These are phyloP conservation scores for Gerris lacustris DNA, from an alignment of 2,888 invertebrate genomes.

Conservation along the genomic window DNA sequence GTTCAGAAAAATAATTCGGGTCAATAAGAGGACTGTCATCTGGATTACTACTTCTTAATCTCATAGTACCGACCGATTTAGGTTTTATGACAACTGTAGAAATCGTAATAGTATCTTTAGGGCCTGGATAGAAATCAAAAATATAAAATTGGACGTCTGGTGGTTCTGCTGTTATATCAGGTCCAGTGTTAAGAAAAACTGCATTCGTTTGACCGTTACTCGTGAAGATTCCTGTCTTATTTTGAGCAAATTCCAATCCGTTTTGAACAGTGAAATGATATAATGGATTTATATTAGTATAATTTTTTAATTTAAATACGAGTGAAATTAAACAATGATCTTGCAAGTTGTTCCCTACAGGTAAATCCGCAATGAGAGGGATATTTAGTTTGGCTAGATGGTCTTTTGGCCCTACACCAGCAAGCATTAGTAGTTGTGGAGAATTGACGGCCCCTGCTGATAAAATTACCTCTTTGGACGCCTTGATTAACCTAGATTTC, in stretches of 20 bases:
- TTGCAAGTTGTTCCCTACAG: constrained; percentile 29
- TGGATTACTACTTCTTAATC: not conserved
- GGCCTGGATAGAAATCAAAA: constrained; percentile 6
- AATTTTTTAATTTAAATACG: constrained; percentile 10
- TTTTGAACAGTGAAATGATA: constrained; percentile 6
- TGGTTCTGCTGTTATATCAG: constrained; percentile 7
- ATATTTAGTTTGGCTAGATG: constrained; percentile 39
- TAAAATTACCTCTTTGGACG: constrained; percentile 65
- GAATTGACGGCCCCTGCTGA: constrained; percentile 73
- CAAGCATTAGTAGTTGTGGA: constrained; percentile 63
- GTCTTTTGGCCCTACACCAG: constrained; percentile 59
- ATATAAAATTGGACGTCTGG: constrained; percentile 20
- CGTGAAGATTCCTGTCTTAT: constrained; percentile 15
- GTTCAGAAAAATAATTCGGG: not conserved
- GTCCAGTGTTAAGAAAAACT: constrained; percentile 16
- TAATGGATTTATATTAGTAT: constrained; percentile 1
- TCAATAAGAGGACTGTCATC: not conserved
- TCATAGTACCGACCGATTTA: not conserved
- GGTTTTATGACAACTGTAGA: constrained; percentile 10
- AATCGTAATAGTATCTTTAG: not conserved
- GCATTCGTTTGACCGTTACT: not conserved
- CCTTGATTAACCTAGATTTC: constrained; percentile 53
- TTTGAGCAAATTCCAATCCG: constrained; percentile 5
- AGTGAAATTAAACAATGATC: constrained; percentile 20
- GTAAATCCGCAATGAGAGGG: constrained; percentile 25